Percentiles rank a stretch among this genome's conserved stretches.
These are phyloP conservation scores for Axinella damicornis DNA, from an alignment of 37 sponge, comb jelly and placozoan genomes.

Conservation along the genomic window DNA sequence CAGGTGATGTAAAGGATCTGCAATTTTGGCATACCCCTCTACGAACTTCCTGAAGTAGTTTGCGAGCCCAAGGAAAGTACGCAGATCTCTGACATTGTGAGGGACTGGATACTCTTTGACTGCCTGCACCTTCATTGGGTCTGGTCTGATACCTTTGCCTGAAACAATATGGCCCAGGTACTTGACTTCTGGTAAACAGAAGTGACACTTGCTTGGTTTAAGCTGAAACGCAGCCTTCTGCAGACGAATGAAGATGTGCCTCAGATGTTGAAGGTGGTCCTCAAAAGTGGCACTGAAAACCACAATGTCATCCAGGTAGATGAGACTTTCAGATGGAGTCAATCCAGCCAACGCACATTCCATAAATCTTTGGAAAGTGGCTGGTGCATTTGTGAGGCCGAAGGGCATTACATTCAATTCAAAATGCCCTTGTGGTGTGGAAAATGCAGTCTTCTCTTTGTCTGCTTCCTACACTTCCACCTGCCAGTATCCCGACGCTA, in stretches of 20 bases:
- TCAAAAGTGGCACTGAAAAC: constrained; percentile 22
- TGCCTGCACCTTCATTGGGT: constrained; percentile 31
- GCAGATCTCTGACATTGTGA: constrained; percentile 25
- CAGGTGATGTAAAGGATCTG: constrained; percentile 45
- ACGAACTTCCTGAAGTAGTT: constrained; percentile 44
- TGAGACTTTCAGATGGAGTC: constrained; percentile 3
- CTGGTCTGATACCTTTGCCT: constrained; percentile 28
- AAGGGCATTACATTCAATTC: constrained; percentile 50
- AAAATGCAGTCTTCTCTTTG: constrained; percentile 42
- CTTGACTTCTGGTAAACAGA: constrained; percentile 24
- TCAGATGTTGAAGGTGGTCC: constrained; percentile 20
- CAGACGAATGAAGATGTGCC: constrained; percentile 12
- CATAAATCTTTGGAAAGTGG: constrained; percentile 46
- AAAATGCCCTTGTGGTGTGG: constrained; percentile 16
- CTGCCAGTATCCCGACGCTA: constrained; percentile 44
- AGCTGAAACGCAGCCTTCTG: constrained; percentile 23
- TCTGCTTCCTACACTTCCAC: constrained; percentile 8
- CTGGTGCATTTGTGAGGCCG: constrained; percentile 40
- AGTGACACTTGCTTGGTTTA: constrained; percentile 37
- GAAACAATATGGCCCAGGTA: constrained; percentile 60
- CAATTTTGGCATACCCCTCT: constrained; percentile 30
- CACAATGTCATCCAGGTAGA: constrained; percentile 48
- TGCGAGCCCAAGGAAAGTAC: constrained; percentile 51
- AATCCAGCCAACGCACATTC: constrained; percentile 30
- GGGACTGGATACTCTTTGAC: constrained; percentile 48